Percentiles rank a stretch among this genome's conserved stretches.
phyloP scores from a whole-genome alignment of 2,888 invertebrate genomes.

The Mechanitis messenoides region DNA sequence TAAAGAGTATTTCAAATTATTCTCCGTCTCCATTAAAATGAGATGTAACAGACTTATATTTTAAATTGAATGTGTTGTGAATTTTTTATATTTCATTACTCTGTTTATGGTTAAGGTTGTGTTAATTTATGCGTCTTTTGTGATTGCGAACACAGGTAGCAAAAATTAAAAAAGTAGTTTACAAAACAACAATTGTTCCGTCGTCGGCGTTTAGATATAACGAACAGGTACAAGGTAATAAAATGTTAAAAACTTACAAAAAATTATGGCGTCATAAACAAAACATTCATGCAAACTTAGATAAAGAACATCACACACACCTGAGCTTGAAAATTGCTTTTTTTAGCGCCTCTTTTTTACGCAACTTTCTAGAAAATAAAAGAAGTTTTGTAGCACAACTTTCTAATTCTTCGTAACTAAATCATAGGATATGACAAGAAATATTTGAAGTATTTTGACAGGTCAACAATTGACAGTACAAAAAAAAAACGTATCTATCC shows the following conservation, averaged over 20 bases:
- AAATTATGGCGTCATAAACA: slow-evolving; percentile 72
- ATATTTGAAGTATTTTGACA: slow-evolving; percentile 64
- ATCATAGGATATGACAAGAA: slow-evolving; percentile 51
- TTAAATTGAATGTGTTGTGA: slow-evolving; percentile 35
- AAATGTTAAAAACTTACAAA: slow-evolving; percentile 74
- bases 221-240: slow-evolving; percentile 65
- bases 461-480: slow-evolving; percentile 42
- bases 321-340: slow-evolving; percentile 78
- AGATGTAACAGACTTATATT: slow-evolving; percentile 56
- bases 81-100: slow-evolving; percentile 25
- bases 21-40: slow-evolving; percentile 70
- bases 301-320: slow-evolving; percentile 77
- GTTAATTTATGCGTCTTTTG: slow-evolving; percentile 35
- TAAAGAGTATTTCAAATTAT: slow-evolving; percentile 76
- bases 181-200: slow-evolving; percentile 61
- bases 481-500: neutral
- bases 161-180: slow-evolving; percentile 45
- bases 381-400: slow-evolving; percentile 71
- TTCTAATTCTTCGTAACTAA: slow-evolving; percentile 67
- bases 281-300: slow-evolving; percentile 75
- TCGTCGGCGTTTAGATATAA: slow-evolving; percentile 51
- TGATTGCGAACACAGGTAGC: slow-evolving; percentile 56
- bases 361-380: slow-evolving; percentile 74
- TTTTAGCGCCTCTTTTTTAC: slow-evolving; percentile 74
- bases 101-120: slow-evolving; percentile 31